phyloP scores from a whole-genome alignment of 2,113 vertebrate species.

The Clarias macrocephalus region DNA sequence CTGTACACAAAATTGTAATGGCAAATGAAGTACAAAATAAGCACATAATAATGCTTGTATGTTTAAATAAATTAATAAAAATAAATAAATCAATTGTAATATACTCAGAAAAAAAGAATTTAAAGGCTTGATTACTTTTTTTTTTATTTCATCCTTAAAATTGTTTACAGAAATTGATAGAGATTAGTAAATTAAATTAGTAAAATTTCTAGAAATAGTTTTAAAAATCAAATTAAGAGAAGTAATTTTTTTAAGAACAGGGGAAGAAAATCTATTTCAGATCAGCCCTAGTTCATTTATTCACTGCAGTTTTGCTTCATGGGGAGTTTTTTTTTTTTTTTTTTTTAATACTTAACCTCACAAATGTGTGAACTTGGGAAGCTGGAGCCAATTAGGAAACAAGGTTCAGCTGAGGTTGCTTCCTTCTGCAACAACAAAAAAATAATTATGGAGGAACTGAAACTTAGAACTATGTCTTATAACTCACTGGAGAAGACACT shows the following conservation, averaged over 20 bases:
- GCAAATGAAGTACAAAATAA: background rate
- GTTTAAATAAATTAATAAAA: background rate
- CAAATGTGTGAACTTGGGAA: background rate
- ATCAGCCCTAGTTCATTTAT: background rate
- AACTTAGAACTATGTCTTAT: background rate
- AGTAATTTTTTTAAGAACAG: background rate
- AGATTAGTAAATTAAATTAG: background rate
- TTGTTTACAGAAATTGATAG: background rate
- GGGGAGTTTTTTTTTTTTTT: background rate
- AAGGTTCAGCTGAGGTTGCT: background rate
- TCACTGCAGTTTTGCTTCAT: background rate
- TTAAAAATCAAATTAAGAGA: background rate
- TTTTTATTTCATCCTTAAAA: background rate
- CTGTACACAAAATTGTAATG: background rate
- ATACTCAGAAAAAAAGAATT: background rate
- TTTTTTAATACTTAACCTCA: background rate
- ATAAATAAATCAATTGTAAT: background rate
- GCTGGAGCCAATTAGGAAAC: background rate
- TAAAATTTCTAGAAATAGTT: background rate
- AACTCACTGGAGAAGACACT: background rate
- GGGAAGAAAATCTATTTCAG: background rate
- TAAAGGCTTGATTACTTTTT: background rate
- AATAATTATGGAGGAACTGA: background rate
- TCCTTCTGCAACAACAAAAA: background rate
- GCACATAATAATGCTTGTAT: background rate